A percentile compares a stretch with the other conserved stretches of the same genome.
phyloP scores from a whole-genome alignment of 2,797 vertebrate genomes.

The Carcharodon carcharias region DNA sequence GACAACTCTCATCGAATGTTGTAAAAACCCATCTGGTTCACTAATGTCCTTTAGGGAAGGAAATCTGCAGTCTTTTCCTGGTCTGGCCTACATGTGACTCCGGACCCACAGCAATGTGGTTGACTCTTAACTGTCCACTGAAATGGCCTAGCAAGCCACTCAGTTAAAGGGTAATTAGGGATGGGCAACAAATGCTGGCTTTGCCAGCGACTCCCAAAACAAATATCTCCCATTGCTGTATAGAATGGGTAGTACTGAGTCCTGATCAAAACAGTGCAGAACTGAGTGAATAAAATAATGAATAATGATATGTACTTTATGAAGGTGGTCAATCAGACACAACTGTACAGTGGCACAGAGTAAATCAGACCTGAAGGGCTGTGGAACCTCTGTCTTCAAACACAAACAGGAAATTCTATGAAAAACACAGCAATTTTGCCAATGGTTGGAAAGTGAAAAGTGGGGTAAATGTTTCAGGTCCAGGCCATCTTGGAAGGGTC shows the following conservation, averaged over 20 bases:
- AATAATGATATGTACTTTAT: background rate
- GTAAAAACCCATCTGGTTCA: no score
- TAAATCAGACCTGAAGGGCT: background rate
- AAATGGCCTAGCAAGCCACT: no score
- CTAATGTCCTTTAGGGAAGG: no score
- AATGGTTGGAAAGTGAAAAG: background rate
- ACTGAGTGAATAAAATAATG: background rate
- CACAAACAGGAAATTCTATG: background rate
- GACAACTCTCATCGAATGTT: no score
- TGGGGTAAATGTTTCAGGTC: background rate
- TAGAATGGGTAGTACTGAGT: no score
- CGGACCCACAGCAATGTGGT: no score
- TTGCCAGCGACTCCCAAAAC: no score
- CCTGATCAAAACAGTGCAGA: background rate
- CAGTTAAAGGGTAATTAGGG: no score
- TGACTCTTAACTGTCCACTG: no score
- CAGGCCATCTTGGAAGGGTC: background rate
- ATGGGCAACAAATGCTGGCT: no score
- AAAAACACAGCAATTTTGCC: background rate
- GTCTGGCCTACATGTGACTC: no score
- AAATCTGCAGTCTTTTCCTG: no score
- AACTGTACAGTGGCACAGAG: background rate
- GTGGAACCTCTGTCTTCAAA: background rate
- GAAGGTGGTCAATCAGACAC: background rate
- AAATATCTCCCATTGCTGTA: background rate